Evolutionary conservation across 2,888 invertebrate genomes (phyloP), one percentile per base, ranked within the genome.

Genomic region (Diadromus collaris): DNA sequence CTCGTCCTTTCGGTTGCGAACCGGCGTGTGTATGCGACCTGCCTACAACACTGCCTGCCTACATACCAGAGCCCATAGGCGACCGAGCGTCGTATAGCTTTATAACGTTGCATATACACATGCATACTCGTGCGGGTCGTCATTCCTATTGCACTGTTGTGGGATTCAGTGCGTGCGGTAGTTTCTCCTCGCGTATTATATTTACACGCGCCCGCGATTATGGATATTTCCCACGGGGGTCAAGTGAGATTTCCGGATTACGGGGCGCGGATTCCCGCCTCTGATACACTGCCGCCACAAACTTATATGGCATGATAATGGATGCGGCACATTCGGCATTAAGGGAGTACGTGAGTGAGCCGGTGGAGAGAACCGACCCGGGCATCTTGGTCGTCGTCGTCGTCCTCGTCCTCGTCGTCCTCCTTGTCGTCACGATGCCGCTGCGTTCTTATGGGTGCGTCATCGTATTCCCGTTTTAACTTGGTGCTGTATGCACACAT

Each of bases 301-400:
- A 87, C 88, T 86, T 88, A 89, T 89, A 89, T 86, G 89, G 89
- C 84, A 89, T 85, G 85, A 85, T 86, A 88, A 88, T 87, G 86
- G 79, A 68, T 58, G 67, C 61, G 65, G 65, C 83, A 87, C 85
- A 87, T 89, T 88, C 86, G 87, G 87, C 89, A 89, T 89, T 88
- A 89, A 89, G 86, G 85, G 86, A 85, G 86, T 89, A 90, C 89
- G 89, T 90, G 89, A 87, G 73, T 29, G 68, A 41, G 34, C 32
- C 10, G 64, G 21, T 13, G 46, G 46, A 48, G 27, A 67, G 46
- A 72, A 72, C 32, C n/a, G 10, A 34, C 56, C 4, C 44, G 54
- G 27, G 41, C n/a, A 41, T 51, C 67, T 24, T 38, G 41, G 38
- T 67, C 32, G 32, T 32, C 34, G 34, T 54, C 67, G 38, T 27